These are phyloP conservation scores for Paraescarpia echinospica DNA, from an alignment of 1,140 invertebrate species.

Conservation along the genomic window DNA sequence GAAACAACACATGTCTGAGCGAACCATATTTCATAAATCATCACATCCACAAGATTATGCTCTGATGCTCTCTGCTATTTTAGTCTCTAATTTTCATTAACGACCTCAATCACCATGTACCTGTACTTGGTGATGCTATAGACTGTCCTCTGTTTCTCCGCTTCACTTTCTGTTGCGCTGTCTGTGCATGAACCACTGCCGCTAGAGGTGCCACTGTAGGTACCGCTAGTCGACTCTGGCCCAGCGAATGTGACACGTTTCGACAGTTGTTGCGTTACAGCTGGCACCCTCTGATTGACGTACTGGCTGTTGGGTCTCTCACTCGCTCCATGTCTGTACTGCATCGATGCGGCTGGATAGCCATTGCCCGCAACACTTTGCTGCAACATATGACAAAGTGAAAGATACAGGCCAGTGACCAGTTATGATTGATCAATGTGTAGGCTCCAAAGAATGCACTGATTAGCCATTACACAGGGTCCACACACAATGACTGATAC, in stretches of 20 bases:
- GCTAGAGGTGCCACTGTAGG: background rate
- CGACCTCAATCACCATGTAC: background rate
- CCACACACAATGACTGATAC: too few relatives aligned
- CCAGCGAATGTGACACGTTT: background rate
- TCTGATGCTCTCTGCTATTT: background rate
- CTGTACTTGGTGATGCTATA: constrained; percentile 5
- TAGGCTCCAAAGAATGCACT: too few relatives aligned
- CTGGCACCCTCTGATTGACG: background rate
- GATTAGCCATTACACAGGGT: too few relatives aligned
- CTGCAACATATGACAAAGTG: background rate
- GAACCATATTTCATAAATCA: too few relatives aligned
- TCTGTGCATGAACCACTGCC: constrained; percentile 3
- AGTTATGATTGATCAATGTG: too few relatives aligned
- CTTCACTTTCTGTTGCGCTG: background rate
- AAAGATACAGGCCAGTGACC: background rate
- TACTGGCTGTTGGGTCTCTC: background rate
- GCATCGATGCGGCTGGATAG: background rate
- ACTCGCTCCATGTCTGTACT: background rate
- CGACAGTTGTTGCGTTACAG: background rate
- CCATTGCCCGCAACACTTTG: background rate
- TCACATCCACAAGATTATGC: too few relatives aligned
- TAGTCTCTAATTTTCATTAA: background rate
- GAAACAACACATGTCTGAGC: too few relatives aligned
- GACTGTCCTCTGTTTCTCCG: background rate
- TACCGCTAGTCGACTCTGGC: background rate